These are phyloP conservation scores for Mimas tiliae DNA, from an alignment of 2,888 invertebrate species.

Conservation along the genomic window DNA sequence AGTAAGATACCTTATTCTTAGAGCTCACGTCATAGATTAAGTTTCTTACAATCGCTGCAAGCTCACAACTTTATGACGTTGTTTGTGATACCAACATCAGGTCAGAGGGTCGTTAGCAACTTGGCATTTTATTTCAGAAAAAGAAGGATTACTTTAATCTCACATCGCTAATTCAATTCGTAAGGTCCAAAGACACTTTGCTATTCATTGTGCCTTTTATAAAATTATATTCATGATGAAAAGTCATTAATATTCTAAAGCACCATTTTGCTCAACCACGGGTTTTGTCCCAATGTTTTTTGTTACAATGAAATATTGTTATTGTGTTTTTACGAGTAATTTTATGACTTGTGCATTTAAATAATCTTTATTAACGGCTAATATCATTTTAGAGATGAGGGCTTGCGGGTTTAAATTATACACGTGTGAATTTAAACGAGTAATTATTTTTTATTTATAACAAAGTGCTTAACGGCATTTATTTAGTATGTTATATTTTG, in stretches of 20 bases:
- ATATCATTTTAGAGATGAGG: constrained; percentile 13
- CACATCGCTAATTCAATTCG: constrained; percentile 58
- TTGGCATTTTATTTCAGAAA: constrained; percentile 68
- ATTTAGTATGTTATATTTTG: too few species aligned
- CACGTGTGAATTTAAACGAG: constrained; percentile 12
- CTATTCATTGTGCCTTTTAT: constrained; percentile 33
- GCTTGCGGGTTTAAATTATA: neutral
- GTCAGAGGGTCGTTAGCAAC: constrained; percentile 64
- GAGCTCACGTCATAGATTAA: neutral
- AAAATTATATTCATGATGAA: constrained; percentile 44
- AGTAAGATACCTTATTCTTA: too few species aligned
- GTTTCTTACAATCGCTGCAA: neutral
- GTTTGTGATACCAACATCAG: constrained; percentile 49
- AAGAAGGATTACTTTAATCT: constrained; percentile 61
- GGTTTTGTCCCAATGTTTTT: constrained; percentile 21
- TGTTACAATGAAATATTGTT: constrained; percentile 21
- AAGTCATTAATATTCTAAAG: constrained; percentile 45
- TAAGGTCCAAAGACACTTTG: constrained; percentile 31
- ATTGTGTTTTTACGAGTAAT: constrained; percentile 22
- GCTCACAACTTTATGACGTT: constrained; percentile 40
- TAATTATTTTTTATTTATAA: neutral
- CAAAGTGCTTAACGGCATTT: neutral
- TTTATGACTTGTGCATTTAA: constrained; percentile 18
- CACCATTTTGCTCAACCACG: constrained; percentile 11
- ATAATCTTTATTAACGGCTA: constrained; percentile 16